Base-by-base conservation (phyloP, 2,797 vertebrate genomes). In the Leptoclinus maculatus region DNA sequence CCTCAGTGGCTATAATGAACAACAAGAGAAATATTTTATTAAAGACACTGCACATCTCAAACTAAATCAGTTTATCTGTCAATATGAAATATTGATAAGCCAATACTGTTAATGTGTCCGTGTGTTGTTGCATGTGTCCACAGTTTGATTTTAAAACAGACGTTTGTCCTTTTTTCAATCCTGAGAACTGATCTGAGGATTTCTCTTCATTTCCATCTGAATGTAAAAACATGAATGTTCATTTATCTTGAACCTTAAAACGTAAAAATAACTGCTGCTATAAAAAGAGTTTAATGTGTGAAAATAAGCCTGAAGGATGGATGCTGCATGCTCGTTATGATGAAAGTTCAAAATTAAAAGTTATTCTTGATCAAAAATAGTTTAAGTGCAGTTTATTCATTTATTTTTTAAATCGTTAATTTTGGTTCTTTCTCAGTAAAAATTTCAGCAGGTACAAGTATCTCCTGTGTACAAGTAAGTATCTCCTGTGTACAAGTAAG, bases 321-420 rank as follows among this genome's bases (percentile, higher is more conserved):
- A 78, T 70, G 76, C 87, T 95, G 94, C 94, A 95, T 95, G 94
- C 87, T 90, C 81, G 60, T 88, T 75, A 81, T 67, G 80, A 85
- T 86, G 67, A 77, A 90, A 83, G 66, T 81, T 76, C 38, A 34
- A 59, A 62, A 86, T 66, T 84, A 87, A 91, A 90, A 58, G 34
- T 25, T 60, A 41, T 78, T 88, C 80, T 78, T 79, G 17, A 62
- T 68, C 62, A 8, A 25, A 27, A 54, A 1, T 23, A 13, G 4
- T 53, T 53, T 11, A 12, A 13, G 9, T 51, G 9, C 21, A 51
- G 11, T 25, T 53, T 23, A 9, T 23, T 23, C 3, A 23, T 51
- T 25, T 53, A 2, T 23, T 23, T n/a, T 12, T 4, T 5, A 34
- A 51, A 51, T 19, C 27, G n/a, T 29, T 27, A 12, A n/a, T 51